Evolutionary conservation across 2,113 vertebrate genomes (phyloP).

Genomic region (Australoheros scitulus): DNA sequence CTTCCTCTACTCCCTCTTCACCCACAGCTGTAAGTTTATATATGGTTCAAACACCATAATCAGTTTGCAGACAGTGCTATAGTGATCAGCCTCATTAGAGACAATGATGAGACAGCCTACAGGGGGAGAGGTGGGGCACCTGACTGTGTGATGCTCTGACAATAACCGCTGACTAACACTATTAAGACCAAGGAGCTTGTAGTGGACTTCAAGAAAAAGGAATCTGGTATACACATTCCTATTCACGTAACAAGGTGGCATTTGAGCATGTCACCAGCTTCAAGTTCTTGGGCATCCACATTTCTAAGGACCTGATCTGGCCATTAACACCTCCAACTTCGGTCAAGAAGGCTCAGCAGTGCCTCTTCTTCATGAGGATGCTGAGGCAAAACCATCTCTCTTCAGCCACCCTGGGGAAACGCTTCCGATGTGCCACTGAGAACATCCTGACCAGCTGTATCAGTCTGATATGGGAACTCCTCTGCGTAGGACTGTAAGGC

Average conservation of each 20-base stretch:
- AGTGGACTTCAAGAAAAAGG: background rate
- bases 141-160: background rate
- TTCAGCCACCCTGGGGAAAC: too few species aligned
- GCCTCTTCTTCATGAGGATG: too few species aligned
- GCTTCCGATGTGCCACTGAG: too few species aligned
- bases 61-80: background rate
- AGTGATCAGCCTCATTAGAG: background rate
- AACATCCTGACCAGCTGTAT: too few species aligned
- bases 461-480: too few species aligned
- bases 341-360: too few species aligned
- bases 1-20: background rate
- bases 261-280: background rate
- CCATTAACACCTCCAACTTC: too few species aligned
- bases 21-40: background rate
- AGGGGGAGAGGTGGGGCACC: background rate
- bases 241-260: background rate
- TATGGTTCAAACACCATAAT: too few species aligned
- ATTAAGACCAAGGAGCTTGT: background rate
- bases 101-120: background rate
- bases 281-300: too few species aligned
- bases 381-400: too few species aligned
- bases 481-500: too few species aligned
- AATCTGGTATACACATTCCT: background rate
- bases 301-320: too few species aligned
- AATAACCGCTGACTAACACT: background rate